phyloP scores from a whole-genome alignment of 2,113 vertebrate species.

The Potamarius usumacintae region DNA sequence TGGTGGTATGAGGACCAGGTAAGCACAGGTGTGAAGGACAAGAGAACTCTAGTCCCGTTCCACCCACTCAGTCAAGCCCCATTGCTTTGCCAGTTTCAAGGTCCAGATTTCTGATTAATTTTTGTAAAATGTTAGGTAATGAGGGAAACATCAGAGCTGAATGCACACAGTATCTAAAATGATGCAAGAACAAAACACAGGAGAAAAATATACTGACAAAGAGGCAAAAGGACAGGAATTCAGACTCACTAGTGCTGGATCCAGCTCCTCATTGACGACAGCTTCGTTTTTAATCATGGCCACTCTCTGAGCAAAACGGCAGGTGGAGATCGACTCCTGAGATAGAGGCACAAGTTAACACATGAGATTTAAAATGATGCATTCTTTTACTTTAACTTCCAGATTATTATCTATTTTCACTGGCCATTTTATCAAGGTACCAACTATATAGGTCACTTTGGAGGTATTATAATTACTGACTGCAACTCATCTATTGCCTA shows the following conservation, averaged over 20 bases:
- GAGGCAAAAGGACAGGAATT: not conserved
- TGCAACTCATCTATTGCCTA: not conserved
- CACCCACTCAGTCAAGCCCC: not conserved
- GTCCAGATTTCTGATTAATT: not conserved
- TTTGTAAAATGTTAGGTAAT: not conserved
- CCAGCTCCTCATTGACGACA: conserved; percentile 90
- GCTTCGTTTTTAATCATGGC: conserved; percentile 94
- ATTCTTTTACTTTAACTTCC: not conserved
- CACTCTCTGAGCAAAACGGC: conserved; percentile 93
- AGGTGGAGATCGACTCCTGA: conserved; percentile 95
- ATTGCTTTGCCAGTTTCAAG: not conserved
- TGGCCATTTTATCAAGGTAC: not conserved
- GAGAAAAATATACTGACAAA: not conserved
- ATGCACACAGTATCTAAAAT: not conserved
- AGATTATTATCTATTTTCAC: not conserved
- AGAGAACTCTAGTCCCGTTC: not conserved
- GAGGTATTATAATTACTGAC: not conserved
- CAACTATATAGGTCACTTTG: not conserved
- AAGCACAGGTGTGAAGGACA: conserved; percentile 8
- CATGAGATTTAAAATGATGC: not conserved
- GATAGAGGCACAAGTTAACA: not conserved
- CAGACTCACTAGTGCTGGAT: conserved; percentile 85
- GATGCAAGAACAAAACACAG: not conserved
- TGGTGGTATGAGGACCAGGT: conserved; percentile 11
- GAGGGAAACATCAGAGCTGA: not conserved